Evolutionary conservation across 2,113 vertebrate genomes (phyloP), one percentile per base, ranked within the genome.

Genomic region (Ophthalmolycus amberensis): DNA sequence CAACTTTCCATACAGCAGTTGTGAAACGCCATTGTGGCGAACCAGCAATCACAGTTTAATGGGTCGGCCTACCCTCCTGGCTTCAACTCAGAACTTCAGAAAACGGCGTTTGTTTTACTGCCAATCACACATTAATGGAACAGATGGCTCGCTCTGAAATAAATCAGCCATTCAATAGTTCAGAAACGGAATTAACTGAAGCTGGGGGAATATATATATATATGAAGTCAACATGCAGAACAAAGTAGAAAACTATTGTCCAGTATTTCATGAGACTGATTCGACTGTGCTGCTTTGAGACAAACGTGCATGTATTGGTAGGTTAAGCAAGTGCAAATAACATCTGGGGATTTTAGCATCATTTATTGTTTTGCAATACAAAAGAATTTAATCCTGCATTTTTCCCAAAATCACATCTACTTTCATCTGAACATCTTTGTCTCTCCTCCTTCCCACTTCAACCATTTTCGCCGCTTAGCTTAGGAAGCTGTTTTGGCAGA

Each of bases 101-200:
- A 81, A 18, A 83, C 25, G 52, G 40, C 42, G 25, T 83, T 90
- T 25, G 25, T 25, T 54, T 89, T 85, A 82, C 77, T 71, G 79
- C 72, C 79, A 85, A 64, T 89, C 83, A 85, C 48, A 77, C 68
- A 74, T 84, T 82, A 84, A 84, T 79, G 77, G 84, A 86, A 86
- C 84, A 90, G 70, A 86, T 85, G 89, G 81, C 54, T 69, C 0
- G 6, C 75, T 79, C 64, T 62, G 71, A 89, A 75, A 80, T 79
- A 52, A 85, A 85, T 82, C 68, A 70, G 74, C 32, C 70, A 72
- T 82, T 77, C 52, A 77, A 52, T 48, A 42, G 58, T 83, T 86
- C 79, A 83, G 89, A 87, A 88, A 87, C 79, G 38, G 34, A 71
- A 74, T 90, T 78, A 85, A 89, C 70, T 67, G 65, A 77, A 40